Evolutionary conservation across 2,797 vertebrate genomes (phyloP).

Genomic region (Rhinogobio ventralis): DNA sequence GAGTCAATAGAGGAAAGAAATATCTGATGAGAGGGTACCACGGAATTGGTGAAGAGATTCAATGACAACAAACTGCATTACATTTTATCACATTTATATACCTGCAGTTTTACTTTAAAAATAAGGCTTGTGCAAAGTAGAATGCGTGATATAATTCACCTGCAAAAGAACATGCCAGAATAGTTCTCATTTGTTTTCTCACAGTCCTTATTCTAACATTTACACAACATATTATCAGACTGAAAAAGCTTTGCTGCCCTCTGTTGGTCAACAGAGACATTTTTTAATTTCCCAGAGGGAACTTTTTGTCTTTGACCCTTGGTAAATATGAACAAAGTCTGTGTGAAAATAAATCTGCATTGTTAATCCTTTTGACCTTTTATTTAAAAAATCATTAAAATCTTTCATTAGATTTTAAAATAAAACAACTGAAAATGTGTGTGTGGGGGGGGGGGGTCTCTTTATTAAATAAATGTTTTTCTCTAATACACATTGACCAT

Average conservation of each 20-base stretch:
- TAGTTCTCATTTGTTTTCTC: background rate
- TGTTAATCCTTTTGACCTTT: no score
- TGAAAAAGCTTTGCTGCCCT: conserved; percentile 44
- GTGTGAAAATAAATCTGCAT: no score
- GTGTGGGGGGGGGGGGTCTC: background rate
- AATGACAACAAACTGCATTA: background rate
- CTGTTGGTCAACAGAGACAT: conserved; percentile 10
- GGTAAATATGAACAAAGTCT: background rate
- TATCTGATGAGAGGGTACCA: background rate
- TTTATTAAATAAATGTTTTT: background rate
- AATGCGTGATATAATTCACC: conserved; percentile 12
- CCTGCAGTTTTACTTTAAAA: background rate
- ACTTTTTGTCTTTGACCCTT: background rate
- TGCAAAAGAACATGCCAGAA: conserved; percentile 34
- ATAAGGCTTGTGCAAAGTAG: conserved; percentile 4
- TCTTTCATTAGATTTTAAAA: background rate
- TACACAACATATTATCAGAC: background rate
- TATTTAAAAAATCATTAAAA: background rate
- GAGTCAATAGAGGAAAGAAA: background rate
- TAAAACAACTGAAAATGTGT: background rate
- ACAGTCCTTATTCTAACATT: conserved; percentile 23
- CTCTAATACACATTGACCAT: background rate
- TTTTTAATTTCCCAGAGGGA: background rate
- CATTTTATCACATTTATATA: background rate
- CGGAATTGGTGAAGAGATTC: background rate